Percentiles rank a stretch among this genome's conserved stretches.
phyloP scores from a whole-genome alignment of 1,140 invertebrate species.

The Psilanteris sp. region DNA sequence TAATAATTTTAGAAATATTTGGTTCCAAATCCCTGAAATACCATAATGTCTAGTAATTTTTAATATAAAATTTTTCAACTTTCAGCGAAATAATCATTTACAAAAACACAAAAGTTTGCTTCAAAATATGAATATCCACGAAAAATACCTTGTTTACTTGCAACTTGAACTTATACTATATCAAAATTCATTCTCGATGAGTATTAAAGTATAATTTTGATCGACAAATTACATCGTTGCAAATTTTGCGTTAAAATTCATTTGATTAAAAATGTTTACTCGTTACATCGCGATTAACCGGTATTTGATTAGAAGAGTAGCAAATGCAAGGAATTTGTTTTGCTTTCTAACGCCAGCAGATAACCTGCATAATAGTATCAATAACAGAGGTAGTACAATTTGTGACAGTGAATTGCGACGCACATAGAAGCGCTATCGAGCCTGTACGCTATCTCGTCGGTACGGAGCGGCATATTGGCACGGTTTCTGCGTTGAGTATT shows the following conservation, averaged over 20 bases:
- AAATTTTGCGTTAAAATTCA: not conserved
- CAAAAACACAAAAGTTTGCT: too few relatives aligned
- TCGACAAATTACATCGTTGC: too few relatives aligned
- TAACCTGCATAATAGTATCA: slow-evolving; percentile 34
- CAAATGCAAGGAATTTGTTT: slow-evolving; percentile 51
- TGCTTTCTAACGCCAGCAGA: slow-evolving; percentile 43
- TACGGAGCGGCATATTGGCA: slow-evolving; percentile 55
- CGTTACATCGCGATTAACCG: slow-evolving; percentile 15
- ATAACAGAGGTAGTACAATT: slow-evolving; percentile 18
- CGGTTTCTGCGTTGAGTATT: slow-evolving; percentile 44
- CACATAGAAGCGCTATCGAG: slow-evolving; percentile 43
- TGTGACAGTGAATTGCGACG: slow-evolving; percentile 58
- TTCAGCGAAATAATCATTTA: too few relatives aligned
- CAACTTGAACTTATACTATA: too few relatives aligned
- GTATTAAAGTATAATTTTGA: too few relatives aligned
- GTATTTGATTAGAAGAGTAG: slow-evolving; percentile 23
- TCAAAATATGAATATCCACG: too few relatives aligned
- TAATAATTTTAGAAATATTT: too few relatives aligned
- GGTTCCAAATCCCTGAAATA: too few relatives aligned
- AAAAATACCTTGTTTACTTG: too few relatives aligned
- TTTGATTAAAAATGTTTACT: slow-evolving; percentile 1
- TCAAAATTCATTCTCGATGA: too few relatives aligned
- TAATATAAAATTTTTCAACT: too few relatives aligned
- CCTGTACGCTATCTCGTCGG: slow-evolving; percentile 40
- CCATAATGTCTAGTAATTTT: too few relatives aligned